phyloP scores from a whole-genome alignment of 2,797 vertebrate species.

The Perodicticus potto region DNA sequence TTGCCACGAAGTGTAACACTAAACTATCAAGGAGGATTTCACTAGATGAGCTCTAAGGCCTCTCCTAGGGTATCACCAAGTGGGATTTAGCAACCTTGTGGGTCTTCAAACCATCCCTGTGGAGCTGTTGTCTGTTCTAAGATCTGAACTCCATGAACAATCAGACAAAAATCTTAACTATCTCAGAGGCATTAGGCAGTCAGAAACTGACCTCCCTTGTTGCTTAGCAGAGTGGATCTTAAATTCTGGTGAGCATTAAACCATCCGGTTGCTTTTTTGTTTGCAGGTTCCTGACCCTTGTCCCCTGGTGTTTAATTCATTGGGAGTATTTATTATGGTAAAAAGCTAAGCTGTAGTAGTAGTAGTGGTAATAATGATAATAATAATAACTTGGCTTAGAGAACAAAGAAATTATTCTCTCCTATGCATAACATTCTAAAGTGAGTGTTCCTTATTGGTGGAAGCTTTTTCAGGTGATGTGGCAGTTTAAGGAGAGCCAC shows the following conservation, averaged over 20 bases:
- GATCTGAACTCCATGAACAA: constrained; percentile 16
- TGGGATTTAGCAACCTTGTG: neutral
- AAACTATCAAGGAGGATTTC: neutral
- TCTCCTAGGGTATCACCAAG: neutral
- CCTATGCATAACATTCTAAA: neutral
- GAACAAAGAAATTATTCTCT: neutral
- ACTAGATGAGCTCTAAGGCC: neutral
- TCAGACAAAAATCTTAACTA: constrained; percentile 2
- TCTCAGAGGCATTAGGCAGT: neutral
- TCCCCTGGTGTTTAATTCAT: neutral
- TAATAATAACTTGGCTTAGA: neutral
- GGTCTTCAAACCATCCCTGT: neutral
- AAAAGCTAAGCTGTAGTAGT: neutral
- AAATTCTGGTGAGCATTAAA: neutral
- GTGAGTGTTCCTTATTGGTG: neutral
- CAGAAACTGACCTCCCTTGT: neutral
- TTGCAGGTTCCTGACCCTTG: neutral
- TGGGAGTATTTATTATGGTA: neutral
- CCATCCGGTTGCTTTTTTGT: neutral
- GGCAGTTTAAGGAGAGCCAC: neutral
- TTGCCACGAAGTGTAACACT: neutral
- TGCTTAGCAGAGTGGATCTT: neutral
- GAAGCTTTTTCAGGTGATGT: neutral
- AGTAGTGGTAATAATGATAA: neutral
- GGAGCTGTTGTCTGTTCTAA: neutral